These are phyloP conservation scores for Battus philenor DNA, from an alignment of 1,140 invertebrate species.

Conservation along the genomic window DNA sequence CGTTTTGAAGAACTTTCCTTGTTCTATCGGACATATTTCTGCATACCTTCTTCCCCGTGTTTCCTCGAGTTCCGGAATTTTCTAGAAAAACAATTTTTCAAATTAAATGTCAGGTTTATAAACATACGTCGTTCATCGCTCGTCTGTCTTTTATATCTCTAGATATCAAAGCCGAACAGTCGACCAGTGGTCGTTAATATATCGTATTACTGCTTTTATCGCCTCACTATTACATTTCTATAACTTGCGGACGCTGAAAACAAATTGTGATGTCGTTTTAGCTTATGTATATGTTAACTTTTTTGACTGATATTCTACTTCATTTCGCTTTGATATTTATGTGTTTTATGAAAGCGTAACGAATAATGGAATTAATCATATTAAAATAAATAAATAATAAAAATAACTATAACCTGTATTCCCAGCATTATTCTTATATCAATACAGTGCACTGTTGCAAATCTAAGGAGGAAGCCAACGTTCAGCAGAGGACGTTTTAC, in stretches of 20 bases:
- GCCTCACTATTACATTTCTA: slow-evolving; percentile 20
- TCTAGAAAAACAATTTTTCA: slow-evolving; percentile 9
- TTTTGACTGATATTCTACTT: too few species aligned
- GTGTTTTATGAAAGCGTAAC: neutral
- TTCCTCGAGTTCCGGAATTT: neutral
- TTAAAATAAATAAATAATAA: neutral
- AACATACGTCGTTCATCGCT: slow-evolving; percentile 25
- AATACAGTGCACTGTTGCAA: too few species aligned
- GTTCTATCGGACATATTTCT: slow-evolving; percentile 14
- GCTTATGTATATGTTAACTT: slow-evolving; percentile 16
- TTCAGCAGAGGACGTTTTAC: too few species aligned
- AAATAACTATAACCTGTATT: neutral
- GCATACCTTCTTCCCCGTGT: slow-evolving; percentile 15
- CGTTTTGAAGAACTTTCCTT: neutral
- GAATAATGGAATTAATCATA: neutral
- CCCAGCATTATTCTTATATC: neutral
- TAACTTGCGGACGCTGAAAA: neutral
- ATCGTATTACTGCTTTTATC: slow-evolving; percentile 29
- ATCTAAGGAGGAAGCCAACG: too few species aligned
- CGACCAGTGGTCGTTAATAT: slow-evolving; percentile 25
- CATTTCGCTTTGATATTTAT: too few species aligned
- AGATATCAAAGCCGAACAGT: slow-evolving; percentile 29
- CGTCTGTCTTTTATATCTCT: slow-evolving; percentile 20
- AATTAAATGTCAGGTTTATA: slow-evolving; percentile 26
- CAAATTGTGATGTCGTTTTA: slow-evolving; percentile 18